Percentiles rank a stretch among this genome's conserved stretches.
Conservation (phyloP, 2,113 vertebrate species). For the Odontophorus gujanensis region DNA sequence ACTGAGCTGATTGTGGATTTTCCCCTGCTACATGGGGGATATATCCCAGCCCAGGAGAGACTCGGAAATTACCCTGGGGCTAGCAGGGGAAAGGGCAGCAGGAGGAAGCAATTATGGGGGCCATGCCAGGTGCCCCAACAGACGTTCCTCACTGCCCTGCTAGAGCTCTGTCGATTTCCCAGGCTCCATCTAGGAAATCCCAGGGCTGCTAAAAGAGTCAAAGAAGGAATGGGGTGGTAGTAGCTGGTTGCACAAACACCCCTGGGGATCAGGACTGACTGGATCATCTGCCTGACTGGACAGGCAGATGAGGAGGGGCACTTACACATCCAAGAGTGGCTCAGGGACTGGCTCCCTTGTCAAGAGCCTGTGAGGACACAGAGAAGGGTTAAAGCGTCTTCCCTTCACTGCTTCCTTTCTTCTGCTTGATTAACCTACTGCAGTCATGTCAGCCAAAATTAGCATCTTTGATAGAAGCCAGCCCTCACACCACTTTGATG, state of each 20-base stretch:
- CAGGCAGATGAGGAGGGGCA: not conserved
- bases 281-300: too few relatives aligned
- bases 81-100: not conserved
- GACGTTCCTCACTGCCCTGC: not conserved
- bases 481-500: not conserved
- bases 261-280: not conserved
- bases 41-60: not conserved
- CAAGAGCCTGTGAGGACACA: not conserved
- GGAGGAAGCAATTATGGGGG: not conserved
- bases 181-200: not conserved
- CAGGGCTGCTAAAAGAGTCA: not conserved
- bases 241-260: not conserved
- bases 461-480: not conserved
- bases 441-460: slow-evolving; percentile 17
- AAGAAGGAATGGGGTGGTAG: not conserved
- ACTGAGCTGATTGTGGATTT: not conserved
- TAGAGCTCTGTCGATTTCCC: not conserved
- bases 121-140: not conserved
- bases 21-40: not conserved
- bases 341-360: not conserved
- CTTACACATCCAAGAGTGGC: rapidly evolving
- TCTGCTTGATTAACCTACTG: slow-evolving; percentile 16
- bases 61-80: not conserved
- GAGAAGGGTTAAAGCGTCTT: slow-evolving; percentile 16
- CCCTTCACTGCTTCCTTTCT: not conserved